Evolutionary conservation across 2,113 vertebrate genomes (phyloP).

Genomic region (Ailurus styani): DNA sequence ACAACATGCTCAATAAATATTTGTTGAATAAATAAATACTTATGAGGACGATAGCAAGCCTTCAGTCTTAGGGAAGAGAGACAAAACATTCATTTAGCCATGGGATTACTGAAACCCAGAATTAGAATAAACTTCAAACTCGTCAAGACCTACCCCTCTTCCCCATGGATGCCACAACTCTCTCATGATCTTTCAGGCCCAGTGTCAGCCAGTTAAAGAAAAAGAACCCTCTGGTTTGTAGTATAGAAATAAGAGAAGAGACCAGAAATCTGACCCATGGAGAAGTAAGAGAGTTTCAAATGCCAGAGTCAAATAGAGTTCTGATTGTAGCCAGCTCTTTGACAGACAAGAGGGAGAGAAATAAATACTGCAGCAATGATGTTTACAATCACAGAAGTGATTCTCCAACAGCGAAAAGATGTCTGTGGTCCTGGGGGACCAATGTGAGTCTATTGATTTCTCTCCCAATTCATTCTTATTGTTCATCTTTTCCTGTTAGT

Average conservation of each 20-base stretch:
- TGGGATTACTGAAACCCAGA: background rate
- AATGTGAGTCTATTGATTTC: conserved; percentile 72
- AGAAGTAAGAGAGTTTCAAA: conserved; percentile 61
- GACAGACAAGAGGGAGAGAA: conserved; percentile 61
- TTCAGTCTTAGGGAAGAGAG: background rate
- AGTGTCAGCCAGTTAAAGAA: background rate
- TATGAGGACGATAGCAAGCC: background rate
- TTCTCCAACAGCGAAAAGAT: conserved; percentile 70
- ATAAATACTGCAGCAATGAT: conserved; percentile 71
- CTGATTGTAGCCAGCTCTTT: conserved; percentile 6
- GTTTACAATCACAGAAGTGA: conserved; percentile 71
- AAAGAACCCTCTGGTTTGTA: background rate
- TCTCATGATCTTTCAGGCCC: background rate
- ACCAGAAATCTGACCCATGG: conserved; percentile 28
- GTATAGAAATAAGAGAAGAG: conserved; percentile 38
- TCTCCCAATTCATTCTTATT: conserved; percentile 68
- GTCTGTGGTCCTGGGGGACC: conserved; percentile 55
- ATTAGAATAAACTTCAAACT: background rate
- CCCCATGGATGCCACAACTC: background rate
- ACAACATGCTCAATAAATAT: background rate
- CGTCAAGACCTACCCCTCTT: background rate
- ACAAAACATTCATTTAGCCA: background rate
- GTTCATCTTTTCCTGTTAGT: conserved; percentile 55
- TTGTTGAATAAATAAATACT: conserved; percentile 35
- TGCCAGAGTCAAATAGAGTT: conserved; percentile 54